These are phyloP conservation scores for Rousettus leschenaultii DNA, from an alignment of 2,113 vertebrate species.

Conservation along the genomic window DNA sequence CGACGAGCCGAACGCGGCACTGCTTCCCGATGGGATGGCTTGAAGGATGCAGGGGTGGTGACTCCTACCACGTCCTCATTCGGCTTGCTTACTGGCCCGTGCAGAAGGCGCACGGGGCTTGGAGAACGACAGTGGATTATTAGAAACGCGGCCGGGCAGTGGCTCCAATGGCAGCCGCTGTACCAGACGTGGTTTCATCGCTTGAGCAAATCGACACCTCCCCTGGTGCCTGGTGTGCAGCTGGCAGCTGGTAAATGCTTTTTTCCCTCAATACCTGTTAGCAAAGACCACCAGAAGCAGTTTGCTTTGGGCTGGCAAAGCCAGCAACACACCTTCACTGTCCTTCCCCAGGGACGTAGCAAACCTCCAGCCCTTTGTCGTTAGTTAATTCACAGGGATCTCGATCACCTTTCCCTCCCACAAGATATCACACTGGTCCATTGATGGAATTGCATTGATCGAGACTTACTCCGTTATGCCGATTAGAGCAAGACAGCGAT, in stretches of 20 bases:
- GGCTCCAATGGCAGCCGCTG: background rate
- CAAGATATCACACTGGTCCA: background rate
- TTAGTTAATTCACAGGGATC: background rate
- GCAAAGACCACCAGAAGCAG: background rate
- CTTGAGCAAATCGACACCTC: background rate
- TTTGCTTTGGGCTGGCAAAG: background rate
- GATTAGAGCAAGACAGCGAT: background rate
- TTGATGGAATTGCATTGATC: background rate
- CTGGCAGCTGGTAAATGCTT: background rate
- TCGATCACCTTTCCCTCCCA: background rate
- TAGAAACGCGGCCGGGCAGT: no score
- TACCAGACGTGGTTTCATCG: background rate
- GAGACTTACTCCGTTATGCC: background rate
- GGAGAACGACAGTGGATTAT: background rate
- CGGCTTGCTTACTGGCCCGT: background rate
- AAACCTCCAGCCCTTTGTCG: background rate
- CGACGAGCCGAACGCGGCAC: background rate
- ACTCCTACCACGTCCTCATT: background rate
- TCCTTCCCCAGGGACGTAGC: background rate
- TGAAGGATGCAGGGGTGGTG: background rate
- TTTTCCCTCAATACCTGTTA: background rate
- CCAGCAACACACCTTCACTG: background rate
- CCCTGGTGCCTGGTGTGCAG: background rate
- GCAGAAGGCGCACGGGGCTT: background rate
- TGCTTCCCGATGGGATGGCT: background rate